Evolutionary conservation across 2,888 invertebrate genomes (phyloP).

Genomic region (Andrena praecox): DNA sequence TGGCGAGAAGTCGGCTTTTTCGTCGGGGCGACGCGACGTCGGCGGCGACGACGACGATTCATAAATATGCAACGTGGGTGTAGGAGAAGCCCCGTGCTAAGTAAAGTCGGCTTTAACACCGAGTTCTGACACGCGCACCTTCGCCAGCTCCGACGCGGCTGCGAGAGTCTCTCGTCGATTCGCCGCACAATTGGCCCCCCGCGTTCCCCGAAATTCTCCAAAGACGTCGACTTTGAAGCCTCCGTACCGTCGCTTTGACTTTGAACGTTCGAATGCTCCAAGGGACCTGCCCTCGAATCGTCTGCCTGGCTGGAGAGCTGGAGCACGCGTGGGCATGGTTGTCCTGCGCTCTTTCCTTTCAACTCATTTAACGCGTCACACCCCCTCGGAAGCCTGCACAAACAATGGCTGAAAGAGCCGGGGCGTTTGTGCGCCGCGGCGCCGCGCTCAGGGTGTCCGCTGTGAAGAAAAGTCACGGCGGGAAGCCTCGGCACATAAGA

Average conservation of each 20-base stretch:
- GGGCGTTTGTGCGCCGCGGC: neutral
- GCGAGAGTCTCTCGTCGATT: conserved; percentile 34
- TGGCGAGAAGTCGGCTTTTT: conserved; percentile 67
- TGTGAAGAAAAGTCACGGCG: conserved; percentile 10
- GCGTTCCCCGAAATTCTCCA: conserved; percentile 3
- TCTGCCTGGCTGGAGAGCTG: too few relatives aligned
- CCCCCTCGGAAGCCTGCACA: neutral
- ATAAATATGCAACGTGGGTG: conserved; percentile 76
- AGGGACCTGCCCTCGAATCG: too few relatives aligned
- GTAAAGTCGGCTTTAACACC: conserved; percentile 67
- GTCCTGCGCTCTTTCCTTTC: too few relatives aligned
- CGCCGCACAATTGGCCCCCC: neutral
- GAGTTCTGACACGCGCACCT: conserved; percentile 48
- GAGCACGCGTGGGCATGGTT: too few relatives aligned
- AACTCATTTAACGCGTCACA: too few relatives aligned
- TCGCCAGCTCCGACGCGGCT: conserved; percentile 45
- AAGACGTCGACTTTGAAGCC: neutral
- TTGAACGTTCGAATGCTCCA: too few relatives aligned
- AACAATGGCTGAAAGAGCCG: neutral
- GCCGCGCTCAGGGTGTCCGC: neutral
- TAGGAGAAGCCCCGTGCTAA: conserved; percentile 63
- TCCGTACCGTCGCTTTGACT: neutral
- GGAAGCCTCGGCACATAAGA: neutral
- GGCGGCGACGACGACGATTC: conserved; percentile 65
- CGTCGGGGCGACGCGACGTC: conserved; percentile 59